Conservation (phyloP, 2,113 vertebrate genomes). For the Corynorhinus townsendii region DNA sequence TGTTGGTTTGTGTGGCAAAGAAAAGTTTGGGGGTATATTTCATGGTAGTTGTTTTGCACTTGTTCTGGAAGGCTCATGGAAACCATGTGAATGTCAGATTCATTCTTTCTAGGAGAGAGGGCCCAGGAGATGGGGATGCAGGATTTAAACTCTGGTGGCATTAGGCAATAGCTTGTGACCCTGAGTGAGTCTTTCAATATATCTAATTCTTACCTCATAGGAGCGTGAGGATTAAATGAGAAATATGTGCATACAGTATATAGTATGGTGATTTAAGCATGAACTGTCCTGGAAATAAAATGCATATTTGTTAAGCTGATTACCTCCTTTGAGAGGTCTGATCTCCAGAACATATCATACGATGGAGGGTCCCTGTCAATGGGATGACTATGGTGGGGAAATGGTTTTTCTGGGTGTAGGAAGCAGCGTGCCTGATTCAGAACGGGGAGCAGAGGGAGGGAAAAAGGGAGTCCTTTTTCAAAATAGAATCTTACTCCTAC, state of each 20-base stretch:
- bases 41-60: background rate
- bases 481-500: background rate
- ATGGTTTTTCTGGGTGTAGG: background rate
- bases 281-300: background rate
- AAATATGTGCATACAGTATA: background rate
- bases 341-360: background rate
- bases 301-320: background rate
- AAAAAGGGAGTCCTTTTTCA: background rate
- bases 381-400: background rate
- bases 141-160: background rate
- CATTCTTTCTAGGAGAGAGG: background rate
- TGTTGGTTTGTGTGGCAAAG: background rate
- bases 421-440: background rate
- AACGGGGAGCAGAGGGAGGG: background rate
- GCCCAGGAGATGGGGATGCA: background rate
- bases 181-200: background rate
- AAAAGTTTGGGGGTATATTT: background rate
- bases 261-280: background rate
- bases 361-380: background rate
- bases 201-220: background rate
- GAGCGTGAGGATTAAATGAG: background rate
- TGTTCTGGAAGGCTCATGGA: background rate
- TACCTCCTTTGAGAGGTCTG: background rate
- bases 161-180: background rate
- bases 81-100: background rate